Conservation (phyloP, 2,113 vertebrate genomes). For the Eidolon helvum region DNA sequence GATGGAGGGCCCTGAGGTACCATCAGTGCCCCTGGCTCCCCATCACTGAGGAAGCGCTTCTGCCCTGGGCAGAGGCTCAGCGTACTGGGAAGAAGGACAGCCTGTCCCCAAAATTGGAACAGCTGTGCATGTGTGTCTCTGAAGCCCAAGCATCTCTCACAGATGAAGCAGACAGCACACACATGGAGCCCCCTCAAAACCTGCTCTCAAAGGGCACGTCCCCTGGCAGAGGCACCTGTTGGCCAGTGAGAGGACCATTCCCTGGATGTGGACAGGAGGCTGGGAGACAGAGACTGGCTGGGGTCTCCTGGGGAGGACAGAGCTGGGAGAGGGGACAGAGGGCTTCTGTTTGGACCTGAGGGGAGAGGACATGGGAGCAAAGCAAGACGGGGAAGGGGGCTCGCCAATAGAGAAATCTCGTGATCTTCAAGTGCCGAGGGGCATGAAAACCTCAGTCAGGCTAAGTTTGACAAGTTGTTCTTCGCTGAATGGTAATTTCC, state of each 20-base stretch:
- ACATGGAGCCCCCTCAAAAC: not conserved
- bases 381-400: fast-evolving
- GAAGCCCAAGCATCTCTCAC: not conserved
- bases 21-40: not conserved
- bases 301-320: not conserved
- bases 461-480: not conserved
- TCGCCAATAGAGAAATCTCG: not conserved
- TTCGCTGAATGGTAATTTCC: not conserved
- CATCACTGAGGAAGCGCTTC: not conserved
- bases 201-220: fast-evolving
- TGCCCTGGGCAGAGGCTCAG: not conserved
- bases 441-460: not conserved
- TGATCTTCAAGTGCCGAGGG: not conserved
- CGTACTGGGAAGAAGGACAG: not conserved
- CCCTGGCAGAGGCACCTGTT: not conserved
- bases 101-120: not conserved
- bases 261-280: fast-evolving
- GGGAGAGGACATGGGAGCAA: fast-evolving
- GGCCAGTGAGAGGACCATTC: not conserved
- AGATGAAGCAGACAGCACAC: not conserved
- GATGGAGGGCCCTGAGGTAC: not conserved
- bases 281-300: not conserved
- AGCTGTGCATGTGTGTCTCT: not conserved
- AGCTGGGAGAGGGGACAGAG: not conserved
- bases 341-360: not conserved